Conservation (phyloP, 2,113 vertebrate genomes). For the Phycodurus eques region DNA sequence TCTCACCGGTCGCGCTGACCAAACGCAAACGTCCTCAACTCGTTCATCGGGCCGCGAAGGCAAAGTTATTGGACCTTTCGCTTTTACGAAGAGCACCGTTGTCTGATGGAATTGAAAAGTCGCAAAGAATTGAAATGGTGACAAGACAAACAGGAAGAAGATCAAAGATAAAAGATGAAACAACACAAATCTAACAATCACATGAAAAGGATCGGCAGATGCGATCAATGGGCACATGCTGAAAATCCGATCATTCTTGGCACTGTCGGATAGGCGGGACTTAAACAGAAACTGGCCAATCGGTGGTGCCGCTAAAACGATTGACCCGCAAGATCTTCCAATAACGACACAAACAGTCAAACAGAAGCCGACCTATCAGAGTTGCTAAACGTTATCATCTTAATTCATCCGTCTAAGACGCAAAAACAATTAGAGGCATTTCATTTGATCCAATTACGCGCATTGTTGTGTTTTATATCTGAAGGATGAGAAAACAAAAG, state of each 20-base stretch:
- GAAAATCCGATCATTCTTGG: too few species aligned
- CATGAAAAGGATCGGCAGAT: too few species aligned
- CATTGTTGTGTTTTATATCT: constrained; percentile 36
- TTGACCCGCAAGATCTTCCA: neutral
- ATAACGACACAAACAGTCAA: neutral
- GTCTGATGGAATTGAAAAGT: neutral
- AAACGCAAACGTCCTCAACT: neutral
- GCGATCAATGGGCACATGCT: too few species aligned
- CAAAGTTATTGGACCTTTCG: neutral
- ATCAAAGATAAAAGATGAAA: neutral
- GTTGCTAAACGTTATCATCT: neutral
- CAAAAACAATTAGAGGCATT: constrained; percentile 7
- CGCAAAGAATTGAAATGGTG: neutral
- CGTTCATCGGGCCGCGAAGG: neutral
- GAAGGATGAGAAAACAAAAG: constrained; percentile 36
- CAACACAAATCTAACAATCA: too few species aligned
- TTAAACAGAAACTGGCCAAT: neutral
- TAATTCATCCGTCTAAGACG: neutral
- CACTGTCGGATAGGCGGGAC: too few species aligned
- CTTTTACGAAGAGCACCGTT: neutral
- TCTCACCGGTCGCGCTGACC: constrained; percentile 22
- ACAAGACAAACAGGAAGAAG: neutral
- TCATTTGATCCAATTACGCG: constrained; percentile 8
- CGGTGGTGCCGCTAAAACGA: neutral
- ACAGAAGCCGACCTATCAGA: neutral